Percentiles rank a stretch among this genome's conserved stretches.
phyloP scores from a whole-genome alignment of 2,888 invertebrate species.

The Coleophora deauratella region DNA sequence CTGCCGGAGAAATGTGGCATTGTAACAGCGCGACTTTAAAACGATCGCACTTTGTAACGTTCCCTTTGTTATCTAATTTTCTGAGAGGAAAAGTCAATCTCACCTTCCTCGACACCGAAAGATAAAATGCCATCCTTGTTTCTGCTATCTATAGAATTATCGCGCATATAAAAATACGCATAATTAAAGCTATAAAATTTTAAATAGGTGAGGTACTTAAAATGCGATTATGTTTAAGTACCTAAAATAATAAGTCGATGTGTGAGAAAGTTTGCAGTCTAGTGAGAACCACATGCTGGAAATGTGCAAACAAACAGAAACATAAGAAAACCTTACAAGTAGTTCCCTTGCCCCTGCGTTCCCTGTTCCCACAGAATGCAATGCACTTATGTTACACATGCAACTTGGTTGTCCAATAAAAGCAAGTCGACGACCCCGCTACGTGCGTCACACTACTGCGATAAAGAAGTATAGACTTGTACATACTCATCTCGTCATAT shows the following conservation, averaged over 20 bases:
- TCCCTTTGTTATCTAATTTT: slow-evolving; percentile 44
- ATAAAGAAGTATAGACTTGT: slow-evolving; percentile 40
- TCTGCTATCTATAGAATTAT: no score
- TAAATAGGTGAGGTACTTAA: no score
- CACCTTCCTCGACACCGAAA: not conserved
- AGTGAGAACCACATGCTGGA: not conserved
- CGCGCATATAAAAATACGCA: no score
- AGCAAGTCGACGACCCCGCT: slow-evolving; percentile 61
- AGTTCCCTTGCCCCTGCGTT: slow-evolving; percentile 21
- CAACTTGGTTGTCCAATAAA: slow-evolving; percentile 44
- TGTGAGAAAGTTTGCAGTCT: no score
- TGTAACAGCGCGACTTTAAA: slow-evolving; percentile 46
- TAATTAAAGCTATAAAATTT: no score
- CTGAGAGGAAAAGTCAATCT: slow-evolving; percentile 28
- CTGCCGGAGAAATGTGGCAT: slow-evolving; percentile 41
- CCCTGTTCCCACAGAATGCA: slow-evolving; percentile 53
- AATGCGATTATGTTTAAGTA: no score
- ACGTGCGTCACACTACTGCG: slow-evolving; percentile 35
- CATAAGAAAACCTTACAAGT: not conserved
- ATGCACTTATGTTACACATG: slow-evolving; percentile 34
- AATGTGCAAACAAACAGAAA: not conserved
- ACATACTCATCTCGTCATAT: no score
- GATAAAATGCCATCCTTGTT: no score
- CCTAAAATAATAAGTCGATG: no score
- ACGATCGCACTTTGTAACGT: slow-evolving; percentile 36